Evolutionary conservation across 1,140 invertebrate species (phyloP).

Genomic region (Drosophila kanapiae): DNA sequence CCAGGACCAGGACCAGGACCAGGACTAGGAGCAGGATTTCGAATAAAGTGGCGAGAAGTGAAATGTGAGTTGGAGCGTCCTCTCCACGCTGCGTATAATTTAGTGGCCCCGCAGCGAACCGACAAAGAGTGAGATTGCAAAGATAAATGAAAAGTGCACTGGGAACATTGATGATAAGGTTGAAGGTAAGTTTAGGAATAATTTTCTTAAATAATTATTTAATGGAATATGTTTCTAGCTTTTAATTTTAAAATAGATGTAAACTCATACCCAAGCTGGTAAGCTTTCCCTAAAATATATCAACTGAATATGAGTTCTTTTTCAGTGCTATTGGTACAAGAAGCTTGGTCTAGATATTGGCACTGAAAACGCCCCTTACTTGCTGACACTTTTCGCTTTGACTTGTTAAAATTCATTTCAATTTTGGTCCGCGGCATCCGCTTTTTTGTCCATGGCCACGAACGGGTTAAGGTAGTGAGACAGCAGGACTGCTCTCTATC

Average conservation of each 20-base stretch:
- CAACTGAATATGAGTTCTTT: too few species aligned
- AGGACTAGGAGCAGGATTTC: slow-evolving; percentile 6
- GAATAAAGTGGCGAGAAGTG: slow-evolving; percentile 1
- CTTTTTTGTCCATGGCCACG: slow-evolving; percentile 35
- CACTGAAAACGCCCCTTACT: slow-evolving; percentile 22
- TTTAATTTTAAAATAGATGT: too few species aligned
- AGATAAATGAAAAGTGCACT: slow-evolving; percentile 43
- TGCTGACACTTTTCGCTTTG: slow-evolving; percentile 71
- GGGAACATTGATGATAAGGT: neutral
- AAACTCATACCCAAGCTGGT: too few species aligned
- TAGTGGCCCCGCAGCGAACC: slow-evolving; percentile 47
- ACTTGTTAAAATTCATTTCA: slow-evolving; percentile 82
- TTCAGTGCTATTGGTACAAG: neutral
- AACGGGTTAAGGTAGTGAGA: slow-evolving; percentile 39
- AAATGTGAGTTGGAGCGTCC: slow-evolving; percentile 10
- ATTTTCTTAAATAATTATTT: too few species aligned
- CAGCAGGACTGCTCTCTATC: slow-evolving; percentile 31
- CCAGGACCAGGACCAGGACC: neutral
- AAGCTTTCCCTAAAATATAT: too few species aligned
- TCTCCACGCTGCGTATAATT: slow-evolving; percentile 69
- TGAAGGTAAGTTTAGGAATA: neutral
- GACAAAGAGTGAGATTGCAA: slow-evolving; percentile 19
- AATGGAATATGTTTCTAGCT: too few species aligned
- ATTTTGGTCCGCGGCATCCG: slow-evolving; percentile 41
- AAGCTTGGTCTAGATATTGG: neutral